Evolutionary conservation across 2,888 invertebrate genomes (phyloP).

Genomic region (Nemurella pictetii): DNA sequence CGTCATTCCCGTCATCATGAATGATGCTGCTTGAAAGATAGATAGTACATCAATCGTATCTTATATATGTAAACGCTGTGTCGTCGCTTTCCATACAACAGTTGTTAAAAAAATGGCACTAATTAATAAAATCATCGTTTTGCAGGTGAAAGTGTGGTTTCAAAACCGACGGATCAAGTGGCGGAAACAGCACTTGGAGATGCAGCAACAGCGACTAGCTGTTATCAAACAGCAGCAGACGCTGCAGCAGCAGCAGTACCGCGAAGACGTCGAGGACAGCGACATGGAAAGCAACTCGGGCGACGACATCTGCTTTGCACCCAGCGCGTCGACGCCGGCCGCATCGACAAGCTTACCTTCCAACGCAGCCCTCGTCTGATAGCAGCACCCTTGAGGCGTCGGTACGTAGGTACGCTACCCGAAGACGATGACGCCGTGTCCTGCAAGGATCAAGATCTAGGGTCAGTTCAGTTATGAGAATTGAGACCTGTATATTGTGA

Average conservation of each 20-base stretch:
- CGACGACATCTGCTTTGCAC: conserved; percentile 27
- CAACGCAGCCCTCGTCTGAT: background rate
- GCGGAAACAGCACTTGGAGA: conserved; percentile 91
- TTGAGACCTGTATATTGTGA: no score
- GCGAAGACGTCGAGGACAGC: conserved; percentile 40
- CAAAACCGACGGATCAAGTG: conserved; percentile 94
- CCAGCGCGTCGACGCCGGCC: background rate
- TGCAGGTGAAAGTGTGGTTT: conserved; percentile 87
- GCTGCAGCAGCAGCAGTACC: conserved; percentile 42
- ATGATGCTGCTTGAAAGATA: no score
- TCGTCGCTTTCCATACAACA: no score
- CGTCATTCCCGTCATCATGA: no score
- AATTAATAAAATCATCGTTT: conserved; percentile 34
- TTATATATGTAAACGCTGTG: no score
- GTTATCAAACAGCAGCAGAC: conserved; percentile 55
- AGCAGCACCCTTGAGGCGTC: no score
- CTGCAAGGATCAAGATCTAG: no score
- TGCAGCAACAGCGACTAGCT: conserved; percentile 84
- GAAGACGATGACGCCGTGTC: no score
- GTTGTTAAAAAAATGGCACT: background rate
- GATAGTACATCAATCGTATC: no score
- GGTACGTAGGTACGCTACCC: no score
- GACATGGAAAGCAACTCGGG: conserved; percentile 40
- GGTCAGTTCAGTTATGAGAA: no score
- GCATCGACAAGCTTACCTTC: background rate